Percentiles rank a stretch among this genome's conserved stretches.
Evolutionary conservation across 2,888 invertebrate species (phyloP).

Genomic region (Pecten maximus): DNA sequence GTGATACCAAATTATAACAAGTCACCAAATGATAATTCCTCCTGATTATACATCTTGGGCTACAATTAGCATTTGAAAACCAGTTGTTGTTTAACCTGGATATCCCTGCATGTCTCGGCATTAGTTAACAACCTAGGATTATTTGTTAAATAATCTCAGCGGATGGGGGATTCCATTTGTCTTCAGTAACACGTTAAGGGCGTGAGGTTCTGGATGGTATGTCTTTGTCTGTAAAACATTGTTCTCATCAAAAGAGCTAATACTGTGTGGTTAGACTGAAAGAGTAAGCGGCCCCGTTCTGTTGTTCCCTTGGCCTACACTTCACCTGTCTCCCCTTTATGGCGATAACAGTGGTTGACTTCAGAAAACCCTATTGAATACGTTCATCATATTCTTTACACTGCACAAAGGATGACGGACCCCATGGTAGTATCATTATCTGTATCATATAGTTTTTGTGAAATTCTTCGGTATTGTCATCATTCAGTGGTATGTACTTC

Average conservation of each 20-base stretch:
- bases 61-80: conserved; percentile 26
- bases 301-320: background rate
- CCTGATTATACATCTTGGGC: conserved; percentile 28
- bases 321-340: conserved; percentile 7
- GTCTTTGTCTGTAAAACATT: conserved; percentile 5
- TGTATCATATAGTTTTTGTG: background rate
- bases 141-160: conserved; percentile 23
- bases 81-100: conserved; percentile 27
- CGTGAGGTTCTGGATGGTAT: background rate
- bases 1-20: conserved; percentile 1
- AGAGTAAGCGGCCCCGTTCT: conserved; percentile 1
- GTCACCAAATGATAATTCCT: background rate
- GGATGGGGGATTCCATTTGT: conserved; percentile 26
- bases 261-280: conserved; percentile 11
- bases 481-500: no score
- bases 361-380: conserved; percentile 13
- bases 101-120: conserved; percentile 12
- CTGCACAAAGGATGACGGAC: background rate
- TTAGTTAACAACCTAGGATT: background rate
- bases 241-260: conserved; percentile 22
- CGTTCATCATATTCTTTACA: conserved; percentile 28
- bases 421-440: background rate
- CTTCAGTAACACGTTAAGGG: background rate
- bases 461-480: background rate
- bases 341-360: background rate